A percentile compares a stretch with the other conserved stretches of the same genome.
phyloP scores from a whole-genome alignment of 2,797 vertebrate genomes.

The Chaenodraco wilsoni region DNA sequence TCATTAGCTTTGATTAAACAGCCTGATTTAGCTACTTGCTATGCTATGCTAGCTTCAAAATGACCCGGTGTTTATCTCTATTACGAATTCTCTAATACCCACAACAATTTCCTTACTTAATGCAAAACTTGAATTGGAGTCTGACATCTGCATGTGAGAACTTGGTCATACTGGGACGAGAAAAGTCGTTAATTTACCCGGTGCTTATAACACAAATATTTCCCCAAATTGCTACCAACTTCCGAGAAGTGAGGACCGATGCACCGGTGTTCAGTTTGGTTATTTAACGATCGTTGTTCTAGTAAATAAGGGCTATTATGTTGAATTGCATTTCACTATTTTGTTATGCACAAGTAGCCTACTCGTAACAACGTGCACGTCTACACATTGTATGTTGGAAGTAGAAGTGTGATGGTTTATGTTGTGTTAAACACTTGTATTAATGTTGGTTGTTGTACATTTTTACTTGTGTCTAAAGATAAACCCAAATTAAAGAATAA shows the following conservation, averaged over 20 bases:
- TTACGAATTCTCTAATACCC: background rate
- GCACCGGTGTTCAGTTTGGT: background rate
- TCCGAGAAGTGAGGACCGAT: conserved; percentile 37
- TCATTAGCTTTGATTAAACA: conserved; percentile 49
- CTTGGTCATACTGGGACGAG: background rate
- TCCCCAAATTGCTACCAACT: conserved; percentile 46
- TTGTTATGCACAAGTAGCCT: background rate
- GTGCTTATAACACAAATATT: conserved; percentile 10
- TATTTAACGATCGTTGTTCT: background rate
- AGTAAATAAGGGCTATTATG: fast-evolving
- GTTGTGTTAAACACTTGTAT: background rate
- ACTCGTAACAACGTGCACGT: too few species aligned
- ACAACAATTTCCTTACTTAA: fast-evolving
- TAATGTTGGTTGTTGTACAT: background rate
- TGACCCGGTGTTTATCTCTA: background rate
- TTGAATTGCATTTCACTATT: background rate
- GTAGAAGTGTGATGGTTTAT: background rate
- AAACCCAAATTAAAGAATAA: background rate
- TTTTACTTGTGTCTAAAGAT: too few species aligned
- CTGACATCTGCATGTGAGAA: background rate
- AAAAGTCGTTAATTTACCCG: conserved; percentile 12
- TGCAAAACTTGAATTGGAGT: fast-evolving
- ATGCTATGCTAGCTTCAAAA: conserved; percentile 23
- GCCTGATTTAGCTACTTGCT: conserved; percentile 35
- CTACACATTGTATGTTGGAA: background rate